A percentile compares a stretch with the other conserved stretches of the same genome.
These are phyloP conservation scores for Formica aserva DNA, from an alignment of 2,888 invertebrate species.

Conservation along the genomic window DNA sequence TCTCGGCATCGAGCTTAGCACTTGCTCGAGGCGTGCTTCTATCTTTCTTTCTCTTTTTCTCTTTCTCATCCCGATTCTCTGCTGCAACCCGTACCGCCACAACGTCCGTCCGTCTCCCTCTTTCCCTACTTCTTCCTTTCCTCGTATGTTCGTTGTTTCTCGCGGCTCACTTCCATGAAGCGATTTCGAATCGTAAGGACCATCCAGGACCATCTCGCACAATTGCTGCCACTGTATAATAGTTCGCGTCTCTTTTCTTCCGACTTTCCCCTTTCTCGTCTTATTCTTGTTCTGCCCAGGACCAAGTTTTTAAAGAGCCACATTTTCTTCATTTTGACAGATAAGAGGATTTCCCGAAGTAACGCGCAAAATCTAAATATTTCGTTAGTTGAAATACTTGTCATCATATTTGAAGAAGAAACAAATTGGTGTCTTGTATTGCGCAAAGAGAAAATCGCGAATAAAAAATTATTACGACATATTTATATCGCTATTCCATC, in stretches of 20 bases:
- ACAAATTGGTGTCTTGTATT: neutral
- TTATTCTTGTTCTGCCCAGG: neutral
- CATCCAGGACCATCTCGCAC: slow-evolving; percentile 72
- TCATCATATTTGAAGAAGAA: neutral
- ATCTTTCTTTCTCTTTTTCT: slow-evolving; percentile 31
- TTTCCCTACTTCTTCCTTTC: slow-evolving; percentile 46
- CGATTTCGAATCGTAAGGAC: slow-evolving; percentile 75
- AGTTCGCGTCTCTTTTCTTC: slow-evolving; percentile 46
- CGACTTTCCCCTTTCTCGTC: slow-evolving; percentile 37
- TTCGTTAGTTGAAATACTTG: neutral
- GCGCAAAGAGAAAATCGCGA: neutral
- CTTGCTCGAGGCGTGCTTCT: slow-evolving; percentile 64
- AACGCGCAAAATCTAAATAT: neutral
- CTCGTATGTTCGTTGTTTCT: slow-evolving; percentile 59
- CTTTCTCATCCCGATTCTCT: slow-evolving; percentile 39
- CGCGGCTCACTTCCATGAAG: slow-evolving; percentile 63
- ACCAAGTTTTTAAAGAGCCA: slow-evolving; percentile 7
- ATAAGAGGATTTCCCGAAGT: neutral
- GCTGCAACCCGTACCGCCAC: slow-evolving; percentile 24
- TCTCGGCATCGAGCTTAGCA: slow-evolving; percentile 76
- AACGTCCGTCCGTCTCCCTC: slow-evolving; percentile 18
- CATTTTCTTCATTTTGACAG: neutral
- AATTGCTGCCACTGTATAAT: slow-evolving; percentile 68
- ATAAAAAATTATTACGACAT: neutral
- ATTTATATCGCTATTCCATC: neutral